Conservation (phyloP, 2,888 invertebrate genomes). For the Bombyx huttoni region DNA sequence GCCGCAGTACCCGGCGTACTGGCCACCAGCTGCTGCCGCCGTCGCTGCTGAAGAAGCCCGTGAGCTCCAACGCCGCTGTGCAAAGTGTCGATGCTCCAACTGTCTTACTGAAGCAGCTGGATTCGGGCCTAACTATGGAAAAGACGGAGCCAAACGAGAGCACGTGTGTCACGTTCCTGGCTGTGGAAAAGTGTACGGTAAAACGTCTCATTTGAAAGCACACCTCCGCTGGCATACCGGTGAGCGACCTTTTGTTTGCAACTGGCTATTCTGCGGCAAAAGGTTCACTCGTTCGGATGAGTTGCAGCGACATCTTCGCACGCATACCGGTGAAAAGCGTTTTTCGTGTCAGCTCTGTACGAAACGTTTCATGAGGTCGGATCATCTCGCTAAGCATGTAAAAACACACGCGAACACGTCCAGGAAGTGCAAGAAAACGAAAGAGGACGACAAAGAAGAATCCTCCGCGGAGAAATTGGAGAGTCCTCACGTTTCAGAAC, state of each 20-base stretch:
- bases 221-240: conserved; percentile 95
- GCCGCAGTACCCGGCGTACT: conserved; percentile 61
- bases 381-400: conserved; percentile 93
- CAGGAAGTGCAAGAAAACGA: conserved; percentile 58
- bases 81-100: conserved; percentile 86
- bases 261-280: conserved; percentile 91
- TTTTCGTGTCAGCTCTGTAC: conserved; percentile 90
- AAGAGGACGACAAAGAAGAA: conserved; percentile 57
- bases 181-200: conserved; percentile 91
- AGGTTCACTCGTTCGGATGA: conserved; percentile 94
- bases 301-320: conserved; percentile 88
- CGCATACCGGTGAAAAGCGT: conserved; percentile 91
- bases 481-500: conserved; percentile 8
- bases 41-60: conserved; percentile 54
- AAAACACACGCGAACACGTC: conserved; percentile 85
- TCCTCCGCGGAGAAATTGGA: conserved; percentile 31
- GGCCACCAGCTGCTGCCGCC: conserved; percentile 53
- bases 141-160: conserved; percentile 82
- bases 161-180: conserved; percentile 91
- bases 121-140: conserved; percentile 80
- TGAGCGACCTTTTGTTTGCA: conserved; percentile 91
- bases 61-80: conserved; percentile 78
- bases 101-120: conserved; percentile 85
- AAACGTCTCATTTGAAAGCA: conserved; percentile 94
- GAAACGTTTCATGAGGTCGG: conserved; percentile 93